These are phyloP conservation scores for Rostratula benghalensis DNA, from an alignment of 2,113 vertebrate species.

Conservation along the genomic window DNA sequence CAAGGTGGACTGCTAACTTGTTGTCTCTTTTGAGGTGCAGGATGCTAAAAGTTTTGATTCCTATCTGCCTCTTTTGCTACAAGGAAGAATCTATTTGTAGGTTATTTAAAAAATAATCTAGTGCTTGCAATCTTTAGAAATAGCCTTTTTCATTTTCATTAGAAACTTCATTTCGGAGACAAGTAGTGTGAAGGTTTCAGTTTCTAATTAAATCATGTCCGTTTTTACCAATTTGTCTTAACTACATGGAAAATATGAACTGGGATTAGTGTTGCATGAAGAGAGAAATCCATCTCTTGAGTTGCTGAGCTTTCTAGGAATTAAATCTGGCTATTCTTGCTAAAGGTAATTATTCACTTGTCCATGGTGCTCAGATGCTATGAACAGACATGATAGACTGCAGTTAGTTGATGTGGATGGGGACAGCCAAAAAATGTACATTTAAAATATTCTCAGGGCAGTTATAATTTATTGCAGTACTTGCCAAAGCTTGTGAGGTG, in stretches of 20 bases:
- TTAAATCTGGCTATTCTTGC: conserved; percentile 63
- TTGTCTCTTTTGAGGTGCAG: not conserved
- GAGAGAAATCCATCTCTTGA: conserved; percentile 35
- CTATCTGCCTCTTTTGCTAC: not conserved
- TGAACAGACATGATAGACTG: conserved; percentile 47
- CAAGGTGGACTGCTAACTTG: not conserved
- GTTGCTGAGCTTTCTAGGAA: conserved; percentile 51
- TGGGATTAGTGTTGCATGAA: conserved; percentile 55
- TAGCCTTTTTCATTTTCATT: conserved; percentile 39
- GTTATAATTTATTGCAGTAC: conserved; percentile 10
- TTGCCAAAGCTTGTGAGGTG: not conserved
- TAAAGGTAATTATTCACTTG: conserved; percentile 55
- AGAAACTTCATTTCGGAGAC: conserved; percentile 27
- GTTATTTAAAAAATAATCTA: not conserved
- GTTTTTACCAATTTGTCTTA: conserved; percentile 54
- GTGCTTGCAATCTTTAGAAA: conserved; percentile 9
- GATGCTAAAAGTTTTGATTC: not conserved
- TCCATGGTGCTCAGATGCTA: conserved; percentile 11
- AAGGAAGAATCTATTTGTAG: not conserved
- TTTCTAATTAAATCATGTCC: conserved; percentile 57
- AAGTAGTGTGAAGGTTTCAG: conserved; percentile 16
- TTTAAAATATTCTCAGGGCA: conserved; percentile 6
- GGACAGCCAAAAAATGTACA: conserved; percentile 16
- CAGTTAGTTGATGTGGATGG: conserved; percentile 34
- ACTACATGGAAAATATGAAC: conserved; percentile 52